Evolutionary conservation across 2,797 vertebrate species (phyloP), one percentile per base, ranked within the genome.

Genomic region (Falco columbarius): DNA sequence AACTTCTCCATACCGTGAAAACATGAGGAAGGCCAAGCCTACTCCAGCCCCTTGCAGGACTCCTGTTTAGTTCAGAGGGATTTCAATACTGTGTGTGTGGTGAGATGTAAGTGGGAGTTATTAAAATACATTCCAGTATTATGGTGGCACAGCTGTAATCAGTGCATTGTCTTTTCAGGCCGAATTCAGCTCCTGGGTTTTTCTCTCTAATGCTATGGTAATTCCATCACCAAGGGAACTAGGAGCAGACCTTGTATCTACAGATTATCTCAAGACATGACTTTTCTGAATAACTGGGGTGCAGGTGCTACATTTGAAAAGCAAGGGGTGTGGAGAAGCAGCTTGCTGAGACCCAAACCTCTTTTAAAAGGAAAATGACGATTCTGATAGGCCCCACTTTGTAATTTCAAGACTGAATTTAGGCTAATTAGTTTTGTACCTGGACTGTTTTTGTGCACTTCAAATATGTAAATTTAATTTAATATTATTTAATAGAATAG

Each of bases 401-500:
- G 66, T 81, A 32, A 84, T 95, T 77, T 62, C 77, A 76, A 90
- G 86, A 83, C 77, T 71, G 63, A 75, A 92, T 94, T 83, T 90
- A 24, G 84, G 72, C 84, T 94, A 89, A 95, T 96, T 95, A 81
- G 36, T 81, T 95, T 58, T 59, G 62, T 94, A 93, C 96, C 94
- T 83, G 89, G 44, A 30, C 90, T 71, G 73, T 10, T 86, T 51
- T 52, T 79, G 81, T 1, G 1, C 24, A 49, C 76, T 89, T 26
- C 42, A 42, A 94, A 91, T 83, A 80, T 71, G 91, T 22, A 74
- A 82, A 84, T 96, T 95, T 91, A 92, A 96, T 96, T 93, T 94
- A 90, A 85, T 93, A 96, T 85, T 91, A 96, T 93, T 96, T 95
- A 95, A 96, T 96, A 94, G 81, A 91, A 96, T 86, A 30, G 95